Base-by-base conservation (phyloP, 2,888 invertebrate genomes). In the Agelastica alni region DNA sequence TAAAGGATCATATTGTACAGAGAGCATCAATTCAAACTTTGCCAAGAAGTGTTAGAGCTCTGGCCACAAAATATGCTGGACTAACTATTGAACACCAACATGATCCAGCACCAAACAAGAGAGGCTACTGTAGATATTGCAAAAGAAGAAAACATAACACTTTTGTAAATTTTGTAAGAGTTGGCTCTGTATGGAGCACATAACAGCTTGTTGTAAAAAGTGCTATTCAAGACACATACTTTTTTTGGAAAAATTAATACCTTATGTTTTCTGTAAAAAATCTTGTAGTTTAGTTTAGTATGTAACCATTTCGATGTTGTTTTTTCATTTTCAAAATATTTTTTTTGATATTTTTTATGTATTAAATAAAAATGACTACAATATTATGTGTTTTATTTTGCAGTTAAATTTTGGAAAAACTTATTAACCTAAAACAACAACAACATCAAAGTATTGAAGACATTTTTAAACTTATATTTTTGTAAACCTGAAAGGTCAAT, bases 321-420 rank as follows among this genome's bases (percentile, higher is more conserved):
- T 22, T 6, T 22, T 22, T 22, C 22, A 22, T 22, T 22, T 22
- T 22, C 4, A 4, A 22, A 22, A 32, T 12, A 12, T 32, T 12
- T 9, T 32, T 32, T 4, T 32, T 12, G 4, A 4, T 6, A 6
- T 4, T 42, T 13, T 43, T 18, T 28, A 42, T 13, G 26, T 48
- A 47, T 37, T 52, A 54, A 37, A 10, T 31, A 22, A 46, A 39
- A 48, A 54, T 32, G 13, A 9, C 5, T 12, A 39, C n/a, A 39
- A 14, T 5, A 16, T 14, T 32, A 13, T 39, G 39, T 14, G n/a
- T 4, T 22, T 22, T 22, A 22, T 22, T 22, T 22, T 22, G 7
- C 4, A 22, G 7, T 22, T 22, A 22, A 22, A 22, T 22, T 22
- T 22, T 22, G 22, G 4, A 6, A 22, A 22, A n/a, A n/a, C n/a